Evolutionary conservation across 2,888 invertebrate species (phyloP).

Genomic region (Euplexia lucipara): DNA sequence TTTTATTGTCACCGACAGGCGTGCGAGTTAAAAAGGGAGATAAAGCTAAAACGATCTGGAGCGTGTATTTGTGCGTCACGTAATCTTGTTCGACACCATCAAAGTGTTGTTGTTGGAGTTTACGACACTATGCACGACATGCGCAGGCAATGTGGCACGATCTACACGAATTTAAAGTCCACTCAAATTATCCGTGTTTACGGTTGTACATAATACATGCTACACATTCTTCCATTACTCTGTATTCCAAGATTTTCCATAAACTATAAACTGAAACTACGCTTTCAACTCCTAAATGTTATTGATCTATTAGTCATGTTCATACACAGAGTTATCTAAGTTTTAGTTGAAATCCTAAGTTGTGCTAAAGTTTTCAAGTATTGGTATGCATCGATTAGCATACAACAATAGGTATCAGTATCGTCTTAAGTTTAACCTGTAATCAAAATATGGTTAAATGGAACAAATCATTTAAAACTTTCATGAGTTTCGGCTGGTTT

Average conservation of each 20-base stretch:
- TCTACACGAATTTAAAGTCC: conserved; percentile 43
- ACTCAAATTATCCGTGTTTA: conserved; percentile 51
- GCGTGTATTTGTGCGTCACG: conserved; percentile 43
- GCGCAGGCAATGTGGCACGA: conserved; percentile 50
- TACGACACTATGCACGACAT: conserved; percentile 45
- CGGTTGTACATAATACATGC: conserved; percentile 25
- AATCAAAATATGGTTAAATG: conserved; percentile 11
- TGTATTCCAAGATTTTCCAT: conserved; percentile 31
- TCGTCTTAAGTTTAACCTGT: neutral
- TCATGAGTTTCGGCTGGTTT: conserved; percentile 6
- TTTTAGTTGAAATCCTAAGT: conserved; percentile 19
- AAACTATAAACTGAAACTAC: conserved; percentile 17
- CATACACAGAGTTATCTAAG: conserved; percentile 18
- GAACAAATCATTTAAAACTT: conserved; percentile 22
- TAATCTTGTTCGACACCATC: conserved; percentile 61
- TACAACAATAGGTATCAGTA: conserved; percentile 25
- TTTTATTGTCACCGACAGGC: conserved; percentile 70
- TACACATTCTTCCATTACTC: conserved; percentile 22
- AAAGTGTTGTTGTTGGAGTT: conserved; percentile 59
- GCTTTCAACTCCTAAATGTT: conserved; percentile 4
- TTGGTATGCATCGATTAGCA: conserved; percentile 26
- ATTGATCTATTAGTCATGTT: conserved; percentile 26
- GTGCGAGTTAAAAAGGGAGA: conserved; percentile 63
- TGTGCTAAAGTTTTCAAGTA: conserved; percentile 18
- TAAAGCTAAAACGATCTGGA: conserved; percentile 55